Evolutionary conservation across 2,888 invertebrate genomes (phyloP), one percentile per base, ranked within the genome.

Genomic region (Chrysolina haemoptera): DNA sequence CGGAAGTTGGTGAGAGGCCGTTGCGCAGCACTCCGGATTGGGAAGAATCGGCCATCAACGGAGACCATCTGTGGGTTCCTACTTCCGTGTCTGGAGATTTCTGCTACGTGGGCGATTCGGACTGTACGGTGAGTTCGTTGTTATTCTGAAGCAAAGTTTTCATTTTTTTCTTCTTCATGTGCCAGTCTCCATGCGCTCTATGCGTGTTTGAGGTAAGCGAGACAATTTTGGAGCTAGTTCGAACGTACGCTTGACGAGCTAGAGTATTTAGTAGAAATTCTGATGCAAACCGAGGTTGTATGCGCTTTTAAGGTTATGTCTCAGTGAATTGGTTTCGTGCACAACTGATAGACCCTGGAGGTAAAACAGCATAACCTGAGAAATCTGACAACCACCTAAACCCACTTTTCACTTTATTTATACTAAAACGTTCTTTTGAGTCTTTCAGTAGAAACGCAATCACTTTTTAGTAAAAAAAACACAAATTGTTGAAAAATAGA

Each of bases 1-100:
- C 87, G 70, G 88, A 88, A 53, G 85, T 85, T 79, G 87, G 87
- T 71, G 88, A 89, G 64, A 90, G 92, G 66, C 91, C 92, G 73
- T 90, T 94, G 77, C 92, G 95, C 76, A 93, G 94, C 81, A 95
- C 95, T 55, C 96, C 96, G 18, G 96, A 96, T 88, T 97, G 96
- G 96, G 91, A 93, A 76, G 95, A 95, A 84, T 89, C 90, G 71
- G 97, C 97, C n/a, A 89, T 95, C 84, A 96, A 95, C 88, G 96
- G 96, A 48, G 97, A 97, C 85, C 98, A 98, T 88, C 92, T 96
- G 81, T 98, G 98, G 98, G 93, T 95, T 78, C 94, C 96, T 76
- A 95, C 96, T 70, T 95, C 96, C 72, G 95, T 95, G 71, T 97
- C 97, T 66, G 97, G 97, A 27, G 98, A 98, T 89, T 94, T 96